phyloP scores from a whole-genome alignment of 2,797 vertebrate species.

The Molossus alvarezi region DNA sequence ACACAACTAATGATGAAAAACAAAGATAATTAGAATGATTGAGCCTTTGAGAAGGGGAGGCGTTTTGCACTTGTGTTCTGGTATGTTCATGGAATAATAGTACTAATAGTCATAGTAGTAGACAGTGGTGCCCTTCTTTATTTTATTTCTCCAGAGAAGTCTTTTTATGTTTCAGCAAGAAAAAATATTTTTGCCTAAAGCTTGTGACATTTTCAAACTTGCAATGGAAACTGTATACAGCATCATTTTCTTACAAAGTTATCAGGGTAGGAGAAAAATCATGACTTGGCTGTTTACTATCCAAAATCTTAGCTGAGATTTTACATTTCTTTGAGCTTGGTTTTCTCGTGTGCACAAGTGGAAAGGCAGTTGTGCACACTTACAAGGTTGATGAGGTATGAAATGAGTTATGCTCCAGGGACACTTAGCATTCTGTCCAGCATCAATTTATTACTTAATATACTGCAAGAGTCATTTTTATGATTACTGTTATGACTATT shows the following conservation, averaged over 20 bases:
- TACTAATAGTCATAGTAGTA: background rate
- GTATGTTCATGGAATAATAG: background rate
- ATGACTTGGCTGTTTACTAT: slow-evolving; percentile 70
- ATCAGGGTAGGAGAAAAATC: slow-evolving; percentile 55
- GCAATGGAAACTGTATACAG: slow-evolving; percentile 46
- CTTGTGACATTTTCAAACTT: slow-evolving; percentile 73
- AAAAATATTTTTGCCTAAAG: slow-evolving; percentile 74
- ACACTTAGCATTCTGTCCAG: background rate
- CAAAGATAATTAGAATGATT: slow-evolving; percentile 50
- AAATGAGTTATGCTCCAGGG: background rate
- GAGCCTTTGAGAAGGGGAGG: slow-evolving; percentile 10
- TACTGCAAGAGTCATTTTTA: background rate
- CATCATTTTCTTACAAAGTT: slow-evolving; percentile 71
- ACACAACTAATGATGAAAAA: slow-evolving; percentile 41
- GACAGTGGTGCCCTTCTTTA: slow-evolving; percentile 34
- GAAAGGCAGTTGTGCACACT: background rate
- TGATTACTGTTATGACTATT: slow-evolving; percentile 10
- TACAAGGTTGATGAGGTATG: background rate
- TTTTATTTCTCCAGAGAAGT: slow-evolving; percentile 53
- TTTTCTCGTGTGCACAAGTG: slow-evolving; percentile 22
- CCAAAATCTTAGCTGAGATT: slow-evolving; percentile 69
- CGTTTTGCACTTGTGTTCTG: background rate
- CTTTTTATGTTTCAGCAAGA: slow-evolving; percentile 65
- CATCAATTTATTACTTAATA: background rate
- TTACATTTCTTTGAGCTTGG: slow-evolving; percentile 43